Evolutionary conservation across 2,113 vertebrate species (phyloP).

Genomic region (Scatophagus argus): DNA sequence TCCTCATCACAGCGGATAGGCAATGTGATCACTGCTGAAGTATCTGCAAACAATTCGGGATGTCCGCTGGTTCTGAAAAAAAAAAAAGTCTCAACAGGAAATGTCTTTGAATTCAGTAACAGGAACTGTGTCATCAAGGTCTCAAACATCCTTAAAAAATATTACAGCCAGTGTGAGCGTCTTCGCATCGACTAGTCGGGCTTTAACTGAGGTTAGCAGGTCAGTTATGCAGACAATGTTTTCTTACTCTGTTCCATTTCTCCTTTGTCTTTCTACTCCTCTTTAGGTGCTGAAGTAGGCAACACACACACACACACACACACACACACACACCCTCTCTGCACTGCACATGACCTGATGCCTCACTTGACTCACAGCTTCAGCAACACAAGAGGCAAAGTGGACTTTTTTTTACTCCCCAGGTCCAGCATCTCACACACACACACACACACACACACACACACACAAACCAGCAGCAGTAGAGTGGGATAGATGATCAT

Average conservation of each 20-base stretch:
- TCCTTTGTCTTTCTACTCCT: background rate
- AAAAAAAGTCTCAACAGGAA: background rate
- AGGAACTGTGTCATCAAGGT: background rate
- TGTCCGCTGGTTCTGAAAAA: background rate
- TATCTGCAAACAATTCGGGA: background rate
- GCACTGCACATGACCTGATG: background rate
- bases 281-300: background rate
- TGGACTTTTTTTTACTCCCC: background rate
- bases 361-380: slow-evolving; percentile 2
- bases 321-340: slow-evolving; percentile 6
- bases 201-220: background rate
- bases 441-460: background rate
- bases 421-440: background rate
- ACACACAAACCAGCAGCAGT: slow-evolving; percentile 1
- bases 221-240: background rate
- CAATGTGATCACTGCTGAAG: background rate
- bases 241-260: background rate
- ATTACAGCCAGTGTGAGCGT: background rate
- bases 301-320: background rate
- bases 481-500: background rate
- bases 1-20: background rate
- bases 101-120: background rate
- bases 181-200: background rate
- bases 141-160: background rate
- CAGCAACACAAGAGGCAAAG: slow-evolving; percentile 10